Evolutionary conservation across 1,140 invertebrate species (phyloP), one percentile per base, ranked within the genome.

Genomic region (Diplogasteroides magnus): DNA sequence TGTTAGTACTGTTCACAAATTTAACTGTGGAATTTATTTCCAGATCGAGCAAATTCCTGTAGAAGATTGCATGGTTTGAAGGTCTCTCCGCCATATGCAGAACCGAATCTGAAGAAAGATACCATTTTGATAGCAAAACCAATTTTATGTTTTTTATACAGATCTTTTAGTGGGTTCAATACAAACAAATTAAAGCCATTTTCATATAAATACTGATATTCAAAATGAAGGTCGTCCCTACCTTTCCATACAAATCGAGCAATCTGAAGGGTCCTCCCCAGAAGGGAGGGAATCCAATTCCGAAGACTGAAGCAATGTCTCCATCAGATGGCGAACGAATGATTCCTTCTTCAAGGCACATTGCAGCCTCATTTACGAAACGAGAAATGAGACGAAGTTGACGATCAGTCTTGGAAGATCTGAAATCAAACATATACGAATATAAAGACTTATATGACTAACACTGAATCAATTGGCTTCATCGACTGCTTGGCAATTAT

Each of bases 201-300:
- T n/a, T n/a, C n/a, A n/a, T n/a, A n/a, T n/a, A n/a, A n/a, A n/a
- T n/a, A n/a, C n/a, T n/a, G n/a, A n/a, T n/a, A n/a, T n/a, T n/a
- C n/a, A n/a, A n/a, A n/a, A n/a, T n/a, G n/a, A n/a, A n/a, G n/a
- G n/a, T n/a, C n/a, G n/a, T n/a, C 48, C 87, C 83, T 89, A 97
- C 73, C 89, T 87, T 78, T 90, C 87, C 94, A 98, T 91, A 95
- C 67, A 88, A 88, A 83, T 99, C 97, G 0, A 97, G 88, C 89
- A 91, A 99, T 78, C 93, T 89, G 90, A 99, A 99, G 29, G 97
- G 97, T 77, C 97, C 86, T 84, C 96, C 97, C 27, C 91, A 90
- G 85, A 98, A 98, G 85, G 96, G 95, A 29, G 97, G 97, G 85
- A 99, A 99, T 23, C 97, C 97, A 68, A 99, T 87, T 68, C 97